Evolutionary conservation across 2,113 vertebrate species (phyloP).

Genomic region (Melozone crissalis): DNA sequence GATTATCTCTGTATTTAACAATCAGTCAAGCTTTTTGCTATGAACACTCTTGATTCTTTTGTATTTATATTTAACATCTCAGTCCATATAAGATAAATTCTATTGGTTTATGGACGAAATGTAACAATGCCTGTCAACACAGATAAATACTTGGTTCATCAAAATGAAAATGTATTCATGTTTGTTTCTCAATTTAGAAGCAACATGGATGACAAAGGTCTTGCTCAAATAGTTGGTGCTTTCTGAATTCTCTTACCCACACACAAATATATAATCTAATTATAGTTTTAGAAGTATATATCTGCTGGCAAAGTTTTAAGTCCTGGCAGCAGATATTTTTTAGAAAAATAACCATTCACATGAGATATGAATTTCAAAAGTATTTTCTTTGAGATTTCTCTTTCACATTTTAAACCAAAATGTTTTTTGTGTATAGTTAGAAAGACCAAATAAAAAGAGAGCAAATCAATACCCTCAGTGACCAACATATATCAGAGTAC

Average conservation of each 20-base stretch:
- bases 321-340: background rate
- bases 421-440: background rate
- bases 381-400: background rate
- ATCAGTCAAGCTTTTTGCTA: background rate
- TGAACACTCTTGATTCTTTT: background rate
- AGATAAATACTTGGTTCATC: constrained; percentile 6
- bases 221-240: background rate
- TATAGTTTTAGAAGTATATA: background rate
- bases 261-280: background rate
- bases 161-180: background rate
- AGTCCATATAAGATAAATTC: background rate
- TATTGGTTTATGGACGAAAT: background rate
- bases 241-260: background rate
- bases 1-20: constrained; percentile 14
- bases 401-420: background rate
- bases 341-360: background rate
- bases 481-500: background rate
- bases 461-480: accelerated
- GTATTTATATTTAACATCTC: background rate
- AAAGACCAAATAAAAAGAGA: background rate
- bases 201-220: background rate
- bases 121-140: background rate
- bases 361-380: background rate
- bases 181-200: background rate
- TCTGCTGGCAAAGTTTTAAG: background rate